These are phyloP conservation scores for Idaea aversata DNA, from an alignment of 2,888 invertebrate species.

Conservation along the genomic window DNA sequence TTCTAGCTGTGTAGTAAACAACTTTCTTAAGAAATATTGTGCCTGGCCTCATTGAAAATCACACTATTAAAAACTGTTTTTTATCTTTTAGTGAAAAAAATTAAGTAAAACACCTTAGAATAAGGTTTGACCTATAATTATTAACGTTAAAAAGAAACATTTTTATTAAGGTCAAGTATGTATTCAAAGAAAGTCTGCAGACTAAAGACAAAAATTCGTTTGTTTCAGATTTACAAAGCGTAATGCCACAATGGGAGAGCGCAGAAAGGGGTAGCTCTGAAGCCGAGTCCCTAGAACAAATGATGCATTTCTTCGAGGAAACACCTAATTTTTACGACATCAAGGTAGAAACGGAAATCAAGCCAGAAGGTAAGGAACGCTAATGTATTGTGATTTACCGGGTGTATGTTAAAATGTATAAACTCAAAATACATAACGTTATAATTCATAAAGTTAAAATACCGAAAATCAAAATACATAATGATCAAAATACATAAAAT, in stretches of 20 bases:
- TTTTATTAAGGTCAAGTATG: too few species aligned
- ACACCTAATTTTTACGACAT: constrained; percentile 53
- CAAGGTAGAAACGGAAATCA: constrained; percentile 41
- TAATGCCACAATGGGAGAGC: constrained; percentile 66
- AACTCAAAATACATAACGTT: too few species aligned
- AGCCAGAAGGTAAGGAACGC: constrained; percentile 47
- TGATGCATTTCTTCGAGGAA: constrained; percentile 53
- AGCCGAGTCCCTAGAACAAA: constrained; percentile 55
- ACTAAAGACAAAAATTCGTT: background rate
- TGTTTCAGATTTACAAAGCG: constrained; percentile 9
- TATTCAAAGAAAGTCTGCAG: background rate
- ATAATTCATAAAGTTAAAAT: too few species aligned
- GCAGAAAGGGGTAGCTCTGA: constrained; percentile 52
- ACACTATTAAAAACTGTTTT: background rate
- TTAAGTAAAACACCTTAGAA: background rate
- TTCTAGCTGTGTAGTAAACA: too few species aligned
- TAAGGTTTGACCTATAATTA: background rate
- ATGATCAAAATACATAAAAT: too few species aligned
- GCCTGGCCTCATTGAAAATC: too few species aligned
- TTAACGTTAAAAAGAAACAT: too few species aligned
- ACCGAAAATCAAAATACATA: too few species aligned
- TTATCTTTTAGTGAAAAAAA: background rate
- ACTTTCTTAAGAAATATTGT: too few species aligned
- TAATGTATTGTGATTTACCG: constrained; percentile 2
- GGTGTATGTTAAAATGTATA: too few species aligned